Base-by-base conservation (phyloP, 2,888 invertebrate genomes). In the Tuberolachnus salignus region DNA sequence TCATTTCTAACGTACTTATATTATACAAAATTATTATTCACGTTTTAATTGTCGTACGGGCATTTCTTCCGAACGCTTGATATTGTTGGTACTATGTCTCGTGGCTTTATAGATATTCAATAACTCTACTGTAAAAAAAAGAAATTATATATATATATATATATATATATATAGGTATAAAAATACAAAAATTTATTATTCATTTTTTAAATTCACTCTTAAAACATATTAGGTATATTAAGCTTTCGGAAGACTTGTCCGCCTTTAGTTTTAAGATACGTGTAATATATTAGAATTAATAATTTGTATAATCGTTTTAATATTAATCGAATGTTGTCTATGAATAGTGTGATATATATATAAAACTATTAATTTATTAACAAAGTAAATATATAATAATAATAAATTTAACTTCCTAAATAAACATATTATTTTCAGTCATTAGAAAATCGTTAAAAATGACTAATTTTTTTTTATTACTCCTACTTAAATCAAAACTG, bases 321-420 rank as follows among this genome's bases (percentile, higher is more conserved):
- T n/a, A 26, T 69, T 66, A 66, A 26, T 66, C 55, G 57, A 69
- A 61, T 78, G 67, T 78, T 78, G 46, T 78, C 59, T 78, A 69
- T 69, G 69, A 78, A 69, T 73, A 78, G 78, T 78, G 78, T 69
- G 78, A 78, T 78, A 78, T 63, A 63, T 49, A 71, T 49, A 55
- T 34, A 59, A 57, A 78, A 78, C 78, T 78, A 78, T 78, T 78
- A 78, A 78, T 78, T 78, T 78, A 78, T 78, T 78, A 78, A 78
- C 78, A 78, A 78, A 69, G 51, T 59, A 75, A 55, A 64, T 34
- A 71, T 59, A 44, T 71, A 6, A 46, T 26, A 57, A 63, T 57
- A 23, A 67, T 59, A 46, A 44, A 69, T 21, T 46, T 78, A 78
- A 78, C 78, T 69, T 69, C 69, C 57, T 78, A 78, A 69, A 78